A percentile compares a stretch with the other conserved stretches of the same genome.
These are phyloP conservation scores for Porites divaricata DNA, from an alignment of 92 coral and sea anemone genomes.

Conservation along the genomic window DNA sequence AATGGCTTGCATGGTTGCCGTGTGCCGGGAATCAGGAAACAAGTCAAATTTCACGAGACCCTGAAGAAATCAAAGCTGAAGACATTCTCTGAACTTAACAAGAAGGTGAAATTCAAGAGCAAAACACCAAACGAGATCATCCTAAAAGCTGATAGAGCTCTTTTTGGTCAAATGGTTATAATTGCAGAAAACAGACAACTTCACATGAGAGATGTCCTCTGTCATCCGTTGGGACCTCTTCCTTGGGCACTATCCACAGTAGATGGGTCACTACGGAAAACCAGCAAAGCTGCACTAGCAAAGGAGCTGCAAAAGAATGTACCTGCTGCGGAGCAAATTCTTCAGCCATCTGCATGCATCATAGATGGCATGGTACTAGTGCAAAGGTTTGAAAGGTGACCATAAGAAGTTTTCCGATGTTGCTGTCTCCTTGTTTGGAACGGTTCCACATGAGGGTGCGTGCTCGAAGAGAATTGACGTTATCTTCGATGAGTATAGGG, in stretches of 20 bases:
- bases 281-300: slow-evolving; percentile 3
- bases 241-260: slow-evolving; percentile 63
- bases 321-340: slow-evolving; percentile 38
- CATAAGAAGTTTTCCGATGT: slow-evolving; percentile 51
- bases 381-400: slow-evolving; percentile 62
- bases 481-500: slow-evolving; percentile 52
- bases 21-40: too few species aligned
- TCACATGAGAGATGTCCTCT: slow-evolving; percentile 55
- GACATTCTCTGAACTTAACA: slow-evolving; percentile 41
- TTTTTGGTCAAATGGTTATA: slow-evolving; percentile 49
- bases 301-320: slow-evolving; percentile 47
- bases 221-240: slow-evolving; percentile 62
- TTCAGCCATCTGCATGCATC: slow-evolving; percentile 58
- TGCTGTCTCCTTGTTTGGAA: slow-evolving; percentile 29
- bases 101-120: slow-evolving; percentile 35
- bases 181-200: slow-evolving; percentile 50
- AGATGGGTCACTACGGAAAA: slow-evolving; percentile 51
- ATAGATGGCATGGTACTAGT: slow-evolving; percentile 78
- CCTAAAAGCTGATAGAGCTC: slow-evolving; percentile 53
- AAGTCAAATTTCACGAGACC: slow-evolving; percentile 43
- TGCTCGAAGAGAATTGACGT: slow-evolving; percentile 50
- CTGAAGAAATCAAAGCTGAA: slow-evolving; percentile 37
- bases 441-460: slow-evolving; percentile 39
- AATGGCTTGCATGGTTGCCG: too few species aligned
- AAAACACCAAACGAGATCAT: slow-evolving; percentile 32